A percentile compares a stretch with the other conserved stretches of the same genome.
Conservation (phyloP, 1,140 invertebrate species). For the Drosophila willistoni region DNA sequence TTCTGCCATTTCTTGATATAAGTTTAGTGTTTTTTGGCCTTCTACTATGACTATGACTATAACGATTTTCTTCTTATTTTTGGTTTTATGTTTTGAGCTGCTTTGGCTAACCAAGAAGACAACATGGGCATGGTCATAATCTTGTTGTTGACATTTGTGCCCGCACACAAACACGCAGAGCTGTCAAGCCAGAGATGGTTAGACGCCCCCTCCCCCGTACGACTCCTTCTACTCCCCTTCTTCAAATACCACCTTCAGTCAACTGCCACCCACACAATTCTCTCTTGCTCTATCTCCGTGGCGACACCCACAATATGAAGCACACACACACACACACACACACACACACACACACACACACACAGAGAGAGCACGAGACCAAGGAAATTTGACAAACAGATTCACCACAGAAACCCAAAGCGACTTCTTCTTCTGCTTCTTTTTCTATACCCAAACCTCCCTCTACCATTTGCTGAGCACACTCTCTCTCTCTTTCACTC, state of each 20-base stretch:
- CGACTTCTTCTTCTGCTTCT: neutral
- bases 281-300: neutral
- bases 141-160: slow-evolving; percentile 70
- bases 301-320: slow-evolving; percentile 59
- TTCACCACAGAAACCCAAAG: slow-evolving; percentile 47
- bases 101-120: slow-evolving; percentile 55
- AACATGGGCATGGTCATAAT: slow-evolving; percentile 56
- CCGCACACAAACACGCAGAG: slow-evolving; percentile 56
- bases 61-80: slow-evolving; percentile 39
- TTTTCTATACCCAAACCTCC: neutral
- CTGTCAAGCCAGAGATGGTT: slow-evolving; percentile 41
- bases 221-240: too few species aligned
- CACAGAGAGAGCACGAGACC: neutral
- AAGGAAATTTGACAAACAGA: slow-evolving; percentile 72
- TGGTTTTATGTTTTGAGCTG: slow-evolving; percentile 56
- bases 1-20: slow-evolving; percentile 30
- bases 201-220: neutral
- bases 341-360: slow-evolving; percentile 38
- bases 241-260: too few species aligned
- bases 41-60: slow-evolving; percentile 19
- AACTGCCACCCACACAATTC: neutral
- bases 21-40: slow-evolving; percentile 1
- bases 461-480: neutral
- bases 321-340: slow-evolving; percentile 28
- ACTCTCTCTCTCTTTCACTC: neutral